Evolutionary conservation across 2,113 vertebrate species (phyloP).

Genomic region (Albula goreensis): DNA sequence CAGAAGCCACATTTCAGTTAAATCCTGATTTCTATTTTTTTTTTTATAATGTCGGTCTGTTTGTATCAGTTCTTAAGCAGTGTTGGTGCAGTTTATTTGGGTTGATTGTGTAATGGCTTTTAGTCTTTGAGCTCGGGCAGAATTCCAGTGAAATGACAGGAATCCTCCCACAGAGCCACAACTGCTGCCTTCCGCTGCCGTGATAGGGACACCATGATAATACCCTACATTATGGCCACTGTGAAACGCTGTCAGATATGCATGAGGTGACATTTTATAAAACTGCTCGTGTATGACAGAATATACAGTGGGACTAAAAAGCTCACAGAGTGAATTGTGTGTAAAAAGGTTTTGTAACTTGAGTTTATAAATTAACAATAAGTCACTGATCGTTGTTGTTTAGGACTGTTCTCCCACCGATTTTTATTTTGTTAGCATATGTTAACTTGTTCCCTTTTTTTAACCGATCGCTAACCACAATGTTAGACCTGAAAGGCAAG

Average conservation of each 20-base stretch:
- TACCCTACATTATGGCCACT: background rate
- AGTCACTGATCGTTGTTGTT: too few species aligned
- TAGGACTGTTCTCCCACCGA: too few species aligned
- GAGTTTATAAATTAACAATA: too few species aligned
- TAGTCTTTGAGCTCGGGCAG: background rate
- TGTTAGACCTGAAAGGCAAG: too few species aligned
- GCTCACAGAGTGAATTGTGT: too few species aligned
- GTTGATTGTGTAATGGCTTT: background rate
- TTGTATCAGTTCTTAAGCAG: background rate
- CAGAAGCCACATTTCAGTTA: background rate
- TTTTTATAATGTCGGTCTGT: background rate
- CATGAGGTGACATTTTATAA: background rate
- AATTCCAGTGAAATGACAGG: background rate
- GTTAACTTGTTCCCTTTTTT: too few species aligned
- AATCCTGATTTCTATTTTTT: background rate
- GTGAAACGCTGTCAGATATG: background rate
- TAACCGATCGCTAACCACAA: too few species aligned
- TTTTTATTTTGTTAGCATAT: too few species aligned
- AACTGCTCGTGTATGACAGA: background rate
- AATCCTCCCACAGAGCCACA: background rate
- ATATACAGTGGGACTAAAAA: too few species aligned
- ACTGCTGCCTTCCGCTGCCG: background rate
- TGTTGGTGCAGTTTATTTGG: background rate
- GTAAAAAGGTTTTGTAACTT: too few species aligned
- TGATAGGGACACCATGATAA: background rate